These are phyloP conservation scores for Garrulus glandarius DNA, from an alignment of 2,797 vertebrate genomes.

Conservation along the genomic window DNA sequence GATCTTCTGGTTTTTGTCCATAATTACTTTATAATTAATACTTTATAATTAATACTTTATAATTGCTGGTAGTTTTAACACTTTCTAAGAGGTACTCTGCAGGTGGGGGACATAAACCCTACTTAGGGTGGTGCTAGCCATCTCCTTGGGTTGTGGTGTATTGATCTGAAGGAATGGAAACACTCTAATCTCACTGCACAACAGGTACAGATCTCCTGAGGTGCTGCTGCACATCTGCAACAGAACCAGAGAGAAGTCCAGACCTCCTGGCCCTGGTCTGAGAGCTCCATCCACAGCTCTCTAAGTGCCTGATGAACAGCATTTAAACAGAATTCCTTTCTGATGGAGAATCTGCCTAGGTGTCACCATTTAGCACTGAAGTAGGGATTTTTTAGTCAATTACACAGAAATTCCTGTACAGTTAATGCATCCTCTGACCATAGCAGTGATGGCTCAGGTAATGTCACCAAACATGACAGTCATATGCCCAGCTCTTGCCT, in stretches of 20 bases:
- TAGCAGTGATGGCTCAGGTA: not conserved
- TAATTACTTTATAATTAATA: not conserved
- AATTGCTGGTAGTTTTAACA: not conserved
- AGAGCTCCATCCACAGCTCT: not conserved
- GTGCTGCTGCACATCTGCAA: not conserved
- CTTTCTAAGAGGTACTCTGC: not conserved
- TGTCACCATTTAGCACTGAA: not conserved
- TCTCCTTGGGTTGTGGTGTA: not conserved
- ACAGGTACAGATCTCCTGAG: accelerated
- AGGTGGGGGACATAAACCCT: not conserved
- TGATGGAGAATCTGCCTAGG: not conserved
- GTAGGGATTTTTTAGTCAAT: constrained; percentile 24
- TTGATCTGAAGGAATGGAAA: not conserved
- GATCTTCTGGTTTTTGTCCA: not conserved
- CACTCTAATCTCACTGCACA: not conserved
- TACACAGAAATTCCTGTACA: not conserved
- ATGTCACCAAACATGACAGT: not conserved
- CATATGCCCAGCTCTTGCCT: not conserved
- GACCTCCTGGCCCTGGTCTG: accelerated
- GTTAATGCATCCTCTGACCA: not conserved
- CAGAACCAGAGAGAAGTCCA: not conserved
- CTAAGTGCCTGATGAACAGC: not conserved
- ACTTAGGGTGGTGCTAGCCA: not conserved
- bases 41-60: not conserved
- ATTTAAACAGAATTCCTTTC: constrained; percentile 18